Conservation (phyloP, 1,140 invertebrate genomes). For the Sweltsa coloradensis region DNA sequence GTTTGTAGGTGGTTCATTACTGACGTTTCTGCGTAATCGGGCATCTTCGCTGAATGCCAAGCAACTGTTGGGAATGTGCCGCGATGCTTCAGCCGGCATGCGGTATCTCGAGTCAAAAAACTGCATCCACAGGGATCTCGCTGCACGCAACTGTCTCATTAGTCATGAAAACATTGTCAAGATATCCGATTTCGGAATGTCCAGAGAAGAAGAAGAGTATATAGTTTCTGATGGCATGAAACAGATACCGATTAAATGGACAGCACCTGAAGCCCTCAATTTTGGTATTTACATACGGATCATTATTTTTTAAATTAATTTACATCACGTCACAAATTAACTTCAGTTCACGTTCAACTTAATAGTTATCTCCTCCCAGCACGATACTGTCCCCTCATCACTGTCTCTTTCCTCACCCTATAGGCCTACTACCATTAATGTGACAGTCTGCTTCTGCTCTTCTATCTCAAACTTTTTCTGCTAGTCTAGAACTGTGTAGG, state of each 20-base stretch:
- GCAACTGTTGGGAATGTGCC: slow-evolving; percentile 79
- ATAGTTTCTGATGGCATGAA: slow-evolving; percentile 96
- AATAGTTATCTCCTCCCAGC: too few species aligned
- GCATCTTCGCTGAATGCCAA: slow-evolving; percentile 49
- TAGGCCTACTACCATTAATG: too few species aligned
- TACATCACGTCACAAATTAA: too few species aligned
- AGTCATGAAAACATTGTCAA: slow-evolving; percentile 79
- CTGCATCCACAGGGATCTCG: slow-evolving; percentile 93
- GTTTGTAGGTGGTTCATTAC: slow-evolving; percentile 78
- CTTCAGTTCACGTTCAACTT: too few species aligned
- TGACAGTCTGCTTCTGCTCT: too few species aligned
- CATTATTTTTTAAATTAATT: slow-evolving; percentile 3
- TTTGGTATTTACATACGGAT: slow-evolving; percentile 55
- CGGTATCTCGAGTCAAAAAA: slow-evolving; percentile 90
- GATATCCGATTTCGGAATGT: slow-evolving; percentile 98
- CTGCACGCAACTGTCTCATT: slow-evolving; percentile 88
- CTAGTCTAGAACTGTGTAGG: too few species aligned
- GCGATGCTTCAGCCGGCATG: slow-evolving; percentile 91
- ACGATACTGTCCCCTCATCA: too few species aligned
- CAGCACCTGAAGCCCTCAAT: slow-evolving; percentile 90
- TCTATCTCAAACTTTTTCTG: too few species aligned
- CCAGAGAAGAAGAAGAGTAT: slow-evolving; percentile 92
- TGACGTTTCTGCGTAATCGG: slow-evolving; percentile 76
- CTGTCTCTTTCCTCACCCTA: too few species aligned
- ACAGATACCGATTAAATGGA: slow-evolving; percentile 98